These are phyloP conservation scores for Polyommatus iphigenia DNA, from an alignment of 2,888 invertebrate genomes.

Conservation along the genomic window DNA sequence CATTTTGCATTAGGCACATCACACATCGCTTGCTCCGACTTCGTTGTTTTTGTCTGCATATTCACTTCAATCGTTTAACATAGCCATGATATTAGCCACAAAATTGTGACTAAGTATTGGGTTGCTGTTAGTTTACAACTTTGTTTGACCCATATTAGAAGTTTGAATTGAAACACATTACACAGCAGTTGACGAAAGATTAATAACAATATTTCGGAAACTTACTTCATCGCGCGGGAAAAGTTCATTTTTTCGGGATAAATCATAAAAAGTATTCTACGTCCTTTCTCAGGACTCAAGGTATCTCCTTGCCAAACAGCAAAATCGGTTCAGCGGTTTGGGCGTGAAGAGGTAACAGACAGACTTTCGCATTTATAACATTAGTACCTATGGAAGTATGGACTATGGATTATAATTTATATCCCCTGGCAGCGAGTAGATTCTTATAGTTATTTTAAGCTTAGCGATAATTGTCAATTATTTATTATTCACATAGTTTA, in stretches of 20 bases:
- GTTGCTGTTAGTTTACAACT: neutral
- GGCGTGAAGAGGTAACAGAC: no score
- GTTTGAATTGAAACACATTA: neutral
- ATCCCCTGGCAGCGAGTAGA: neutral
- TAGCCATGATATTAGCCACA: neutral
- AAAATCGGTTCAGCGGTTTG: no score
- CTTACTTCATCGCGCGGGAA: no score
- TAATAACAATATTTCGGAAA: neutral
- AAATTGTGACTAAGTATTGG: neutral
- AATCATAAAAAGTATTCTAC: no score
- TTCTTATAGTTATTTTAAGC: neutral
- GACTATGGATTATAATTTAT: neutral
- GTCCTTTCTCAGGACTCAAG: no score
- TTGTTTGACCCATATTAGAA: neutral
- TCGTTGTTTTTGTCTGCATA: neutral
- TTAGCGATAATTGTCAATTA: neutral
- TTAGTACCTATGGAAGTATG: no score
- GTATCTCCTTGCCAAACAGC: no score
- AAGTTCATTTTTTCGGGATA: no score
- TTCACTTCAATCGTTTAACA: neutral
- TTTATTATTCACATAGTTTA: neutral
- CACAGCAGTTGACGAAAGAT: neutral
- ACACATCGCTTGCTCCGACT: neutral
- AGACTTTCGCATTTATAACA: no score
- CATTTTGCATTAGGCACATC: no score